Conservation (phyloP, 2,888 invertebrate genomes). For the Ditylenchus weischeri region DNA sequence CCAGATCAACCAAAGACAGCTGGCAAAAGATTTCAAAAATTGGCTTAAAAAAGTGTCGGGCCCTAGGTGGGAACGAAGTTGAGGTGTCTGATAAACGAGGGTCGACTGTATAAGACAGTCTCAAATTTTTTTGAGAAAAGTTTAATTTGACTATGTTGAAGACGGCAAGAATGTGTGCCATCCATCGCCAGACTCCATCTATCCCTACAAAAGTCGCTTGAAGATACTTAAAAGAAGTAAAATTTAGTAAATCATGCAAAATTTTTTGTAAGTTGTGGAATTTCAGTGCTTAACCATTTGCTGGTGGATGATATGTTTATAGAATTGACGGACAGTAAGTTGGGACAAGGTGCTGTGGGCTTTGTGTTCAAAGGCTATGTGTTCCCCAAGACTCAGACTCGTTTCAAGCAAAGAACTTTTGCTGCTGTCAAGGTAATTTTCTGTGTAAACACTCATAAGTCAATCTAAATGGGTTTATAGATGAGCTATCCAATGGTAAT, state of each 20-base stretch:
- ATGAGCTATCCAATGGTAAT: constrained; percentile 48
- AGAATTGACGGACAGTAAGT: constrained; percentile 52
- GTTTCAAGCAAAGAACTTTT: constrained; percentile 51
- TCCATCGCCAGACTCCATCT: constrained; percentile 50
- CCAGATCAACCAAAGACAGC: no score
- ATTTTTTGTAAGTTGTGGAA: constrained; percentile 1
- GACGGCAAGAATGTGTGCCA: constrained; percentile 53
- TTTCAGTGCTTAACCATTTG: constrained; percentile 42
- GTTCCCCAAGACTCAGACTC: constrained; percentile 50
- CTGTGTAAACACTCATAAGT: neutral
- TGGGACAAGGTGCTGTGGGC: constrained; percentile 55
- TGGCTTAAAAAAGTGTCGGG: no score
- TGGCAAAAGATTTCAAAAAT: no score
- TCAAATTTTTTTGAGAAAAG: no score
- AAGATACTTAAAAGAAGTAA: constrained; percentile 46
- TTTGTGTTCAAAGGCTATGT: constrained; percentile 56
- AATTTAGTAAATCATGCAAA: neutral
- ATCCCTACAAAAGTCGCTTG: constrained; percentile 47
- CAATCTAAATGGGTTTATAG: constrained; percentile 28
- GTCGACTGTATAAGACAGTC: no score
- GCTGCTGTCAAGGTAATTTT: constrained; percentile 52
- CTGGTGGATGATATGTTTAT: constrained; percentile 54
- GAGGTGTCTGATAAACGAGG: no score
- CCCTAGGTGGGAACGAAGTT: no score
- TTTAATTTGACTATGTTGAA: constrained; percentile 23